Evolutionary conservation across 2,797 vertebrate genomes (phyloP).

Genomic region (Siniperca scherzeri): DNA sequence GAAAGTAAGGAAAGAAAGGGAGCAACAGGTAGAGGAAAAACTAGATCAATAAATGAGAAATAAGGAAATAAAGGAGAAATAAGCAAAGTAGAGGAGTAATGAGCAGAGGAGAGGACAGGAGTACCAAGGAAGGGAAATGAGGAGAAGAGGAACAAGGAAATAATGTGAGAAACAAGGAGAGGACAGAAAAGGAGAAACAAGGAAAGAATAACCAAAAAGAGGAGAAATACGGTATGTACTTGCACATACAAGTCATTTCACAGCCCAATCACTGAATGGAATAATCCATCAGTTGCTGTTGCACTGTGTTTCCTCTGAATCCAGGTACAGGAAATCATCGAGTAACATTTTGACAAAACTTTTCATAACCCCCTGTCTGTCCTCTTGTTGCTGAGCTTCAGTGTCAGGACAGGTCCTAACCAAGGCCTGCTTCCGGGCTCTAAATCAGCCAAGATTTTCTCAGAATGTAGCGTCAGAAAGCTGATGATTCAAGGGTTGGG

Average conservation of each 20-base stretch:
- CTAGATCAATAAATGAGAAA: neutral
- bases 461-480: neutral
- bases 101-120: no score
- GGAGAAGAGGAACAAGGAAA: no score
- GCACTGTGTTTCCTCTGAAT: neutral
- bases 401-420: conserved; percentile 34
- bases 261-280: neutral
- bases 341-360: conserved; percentile 39
- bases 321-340: conserved; percentile 3
- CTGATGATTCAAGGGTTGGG: conserved; percentile 23
- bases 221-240: neutral
- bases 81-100: neutral
- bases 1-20: no score
- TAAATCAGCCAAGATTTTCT: conserved; percentile 9
- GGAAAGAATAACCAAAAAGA: neutral
- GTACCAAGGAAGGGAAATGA: neutral
- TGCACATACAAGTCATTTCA: neutral
- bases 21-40: neutral
- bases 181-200: neutral
- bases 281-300: neutral
- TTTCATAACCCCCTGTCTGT: conserved; percentile 23
- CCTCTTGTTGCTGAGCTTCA: conserved; percentile 15
- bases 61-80: neutral
- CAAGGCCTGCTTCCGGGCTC: neutral
- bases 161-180: neutral